Conservation (phyloP, 2,113 vertebrate genomes). For the Carassius carassius region DNA sequence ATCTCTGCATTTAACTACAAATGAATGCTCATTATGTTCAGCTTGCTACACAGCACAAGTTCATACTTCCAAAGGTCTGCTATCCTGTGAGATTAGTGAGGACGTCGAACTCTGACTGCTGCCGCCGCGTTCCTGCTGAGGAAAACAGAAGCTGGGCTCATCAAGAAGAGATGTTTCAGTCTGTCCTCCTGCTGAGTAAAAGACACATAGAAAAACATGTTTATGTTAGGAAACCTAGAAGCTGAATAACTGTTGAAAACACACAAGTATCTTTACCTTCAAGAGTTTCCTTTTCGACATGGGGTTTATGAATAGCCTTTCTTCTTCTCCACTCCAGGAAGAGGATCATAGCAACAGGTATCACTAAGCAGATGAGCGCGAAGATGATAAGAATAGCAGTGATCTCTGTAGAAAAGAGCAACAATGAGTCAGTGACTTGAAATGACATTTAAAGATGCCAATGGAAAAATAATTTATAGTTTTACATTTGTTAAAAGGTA, state of each 20-base stretch:
- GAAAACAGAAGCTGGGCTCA: slow-evolving; percentile 84
- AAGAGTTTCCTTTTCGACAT: background rate
- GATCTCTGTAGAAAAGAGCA: background rate
- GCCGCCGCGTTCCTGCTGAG: slow-evolving; percentile 84
- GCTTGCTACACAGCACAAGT: background rate
- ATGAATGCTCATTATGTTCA: background rate
- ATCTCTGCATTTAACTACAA: background rate
- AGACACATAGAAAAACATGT: background rate
- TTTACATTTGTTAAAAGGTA: too few species aligned
- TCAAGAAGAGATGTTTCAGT: slow-evolving; percentile 57
- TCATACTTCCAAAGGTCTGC: slow-evolving; percentile 50
- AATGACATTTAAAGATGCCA: too few species aligned
- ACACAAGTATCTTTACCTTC: slow-evolving; percentile 1
- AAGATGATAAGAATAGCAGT: slow-evolving; percentile 6
- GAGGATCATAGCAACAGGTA: background rate
- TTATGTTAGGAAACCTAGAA: background rate
- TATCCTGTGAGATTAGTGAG: slow-evolving; percentile 58
- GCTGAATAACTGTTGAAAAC: background rate
- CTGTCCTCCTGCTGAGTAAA: background rate
- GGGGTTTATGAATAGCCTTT: background rate
- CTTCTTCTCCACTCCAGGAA: slow-evolving; percentile 4
- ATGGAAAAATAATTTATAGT: too few species aligned
- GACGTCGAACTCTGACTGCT: slow-evolving; percentile 64
- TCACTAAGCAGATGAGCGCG: background rate
- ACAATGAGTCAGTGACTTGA: too few species aligned